A percentile compares a stretch with the other conserved stretches of the same genome.
These are phyloP conservation scores for Polydrusus cervinus DNA, from an alignment of 2,888 invertebrate species.

Conservation along the genomic window DNA sequence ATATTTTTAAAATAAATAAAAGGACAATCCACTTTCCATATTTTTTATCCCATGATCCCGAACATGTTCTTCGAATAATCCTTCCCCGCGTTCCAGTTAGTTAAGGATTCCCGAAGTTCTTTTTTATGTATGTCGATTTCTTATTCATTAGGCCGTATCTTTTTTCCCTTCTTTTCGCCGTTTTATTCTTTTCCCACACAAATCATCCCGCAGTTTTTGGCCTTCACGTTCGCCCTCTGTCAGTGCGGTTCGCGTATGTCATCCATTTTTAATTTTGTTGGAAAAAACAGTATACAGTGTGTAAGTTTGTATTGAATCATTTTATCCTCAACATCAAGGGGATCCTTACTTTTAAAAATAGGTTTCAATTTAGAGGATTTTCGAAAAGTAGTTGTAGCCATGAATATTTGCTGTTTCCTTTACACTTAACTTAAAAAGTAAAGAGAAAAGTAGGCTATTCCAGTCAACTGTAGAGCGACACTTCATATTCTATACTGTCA, in stretches of 20 bases:
- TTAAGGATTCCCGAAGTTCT: slow-evolving; percentile 40
- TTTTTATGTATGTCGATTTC: slow-evolving; percentile 37
- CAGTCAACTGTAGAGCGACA: too few relatives aligned
- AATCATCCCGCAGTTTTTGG: slow-evolving; percentile 31
- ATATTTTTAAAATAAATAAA: slow-evolving; percentile 24
- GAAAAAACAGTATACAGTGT: background rate
- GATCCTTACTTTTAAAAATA: too few relatives aligned
- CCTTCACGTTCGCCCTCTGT: slow-evolving; percentile 1
- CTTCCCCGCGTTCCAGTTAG: slow-evolving; percentile 38
- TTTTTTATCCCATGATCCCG: slow-evolving; percentile 31
- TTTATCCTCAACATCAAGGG: too few relatives aligned
- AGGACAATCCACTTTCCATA: slow-evolving; percentile 33
- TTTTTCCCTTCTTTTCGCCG: slow-evolving; percentile 24
- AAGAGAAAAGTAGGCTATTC: too few relatives aligned
- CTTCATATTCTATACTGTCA: too few relatives aligned
- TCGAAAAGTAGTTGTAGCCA: too few relatives aligned
- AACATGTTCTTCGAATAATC: slow-evolving; percentile 40
- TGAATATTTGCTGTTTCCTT: too few relatives aligned
- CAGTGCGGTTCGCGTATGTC: background rate
- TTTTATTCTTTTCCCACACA: slow-evolving; percentile 37
- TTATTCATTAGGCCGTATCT: slow-evolving; percentile 40
- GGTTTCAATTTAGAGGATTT: too few relatives aligned
- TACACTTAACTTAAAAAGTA: too few relatives aligned
- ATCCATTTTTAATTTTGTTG: background rate
- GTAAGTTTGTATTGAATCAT: too few relatives aligned